These are phyloP conservation scores for Leptothorax acervorum DNA, from an alignment of 2,888 invertebrate genomes.

Conservation along the genomic window DNA sequence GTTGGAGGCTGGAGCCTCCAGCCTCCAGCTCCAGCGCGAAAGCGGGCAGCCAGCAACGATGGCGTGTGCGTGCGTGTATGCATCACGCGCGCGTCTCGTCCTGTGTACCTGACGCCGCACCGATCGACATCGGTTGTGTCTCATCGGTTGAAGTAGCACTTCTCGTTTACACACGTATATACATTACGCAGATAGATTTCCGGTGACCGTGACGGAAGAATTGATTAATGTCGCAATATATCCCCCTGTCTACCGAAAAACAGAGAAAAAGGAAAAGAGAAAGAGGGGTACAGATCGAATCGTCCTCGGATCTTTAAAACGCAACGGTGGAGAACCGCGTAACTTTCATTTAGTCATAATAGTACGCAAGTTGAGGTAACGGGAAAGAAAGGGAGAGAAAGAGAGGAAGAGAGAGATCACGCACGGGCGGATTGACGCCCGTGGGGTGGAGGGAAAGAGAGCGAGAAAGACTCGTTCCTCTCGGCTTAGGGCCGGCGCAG, in stretches of 20 bases:
- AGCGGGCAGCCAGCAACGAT: constrained; percentile 1
- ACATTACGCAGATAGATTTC: constrained; percentile 22
- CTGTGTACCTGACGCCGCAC: constrained; percentile 82
- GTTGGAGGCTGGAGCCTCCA: not conserved
- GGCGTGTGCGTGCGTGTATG: not conserved
- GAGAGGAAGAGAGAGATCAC: not conserved
- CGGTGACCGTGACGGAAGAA: constrained; percentile 15
- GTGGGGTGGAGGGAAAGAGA: not conserved
- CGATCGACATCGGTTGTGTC: constrained; percentile 73
- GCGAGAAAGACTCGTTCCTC: not conserved
- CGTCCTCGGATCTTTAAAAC: not conserved
- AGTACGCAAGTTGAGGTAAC: constrained; percentile 8
- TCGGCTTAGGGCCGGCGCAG: not conserved
- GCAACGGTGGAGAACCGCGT: not conserved
- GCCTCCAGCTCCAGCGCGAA: not conserved
- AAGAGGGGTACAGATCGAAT: not conserved
- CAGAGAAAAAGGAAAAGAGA: not conserved
- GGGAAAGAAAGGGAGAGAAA: not conserved
- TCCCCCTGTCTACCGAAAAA: not conserved
- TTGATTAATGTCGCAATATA: constrained; percentile 36
- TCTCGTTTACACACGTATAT: constrained; percentile 35
- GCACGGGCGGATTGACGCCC: not conserved
- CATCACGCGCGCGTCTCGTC: constrained; percentile 64
- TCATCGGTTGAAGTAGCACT: constrained; percentile 51
- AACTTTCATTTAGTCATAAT: constrained; percentile 6